Evolutionary conservation across 2,797 vertebrate genomes (phyloP), one percentile per base, ranked within the genome.

Genomic region (Diceros bicornis): DNA sequence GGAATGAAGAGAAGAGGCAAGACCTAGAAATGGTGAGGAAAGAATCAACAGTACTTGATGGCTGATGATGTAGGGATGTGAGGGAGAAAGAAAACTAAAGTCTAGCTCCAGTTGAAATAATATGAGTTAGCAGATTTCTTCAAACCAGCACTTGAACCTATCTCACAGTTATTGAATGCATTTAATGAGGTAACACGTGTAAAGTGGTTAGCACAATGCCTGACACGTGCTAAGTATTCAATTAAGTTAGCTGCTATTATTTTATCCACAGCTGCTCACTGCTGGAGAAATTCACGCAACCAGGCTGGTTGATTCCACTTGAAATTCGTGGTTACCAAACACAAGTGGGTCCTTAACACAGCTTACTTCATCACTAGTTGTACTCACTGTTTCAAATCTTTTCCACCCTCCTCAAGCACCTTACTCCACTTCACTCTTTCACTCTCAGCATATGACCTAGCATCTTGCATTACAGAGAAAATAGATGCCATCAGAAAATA

Each of bases 231-330:
- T 88, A 95, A 94, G 55, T 62, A 93, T 81, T 94, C 86, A 86
- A 21, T 95, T 97, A 95, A 91, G 77, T 96, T 91, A 95, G 95
- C 50, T 93, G 55, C 95, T 95, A 68, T 94, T 93, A 66, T 92
- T 96, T 72, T 62, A 14, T 47, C 75, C 66, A 59, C 27, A 89
- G 66, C 57, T 94, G 77, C 55, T 88, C 72, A 78, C 61, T 93
- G 91, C 57, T 89, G 37, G 89, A 88, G 81, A 94, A 72, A 79
- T 61, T 75, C 78, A 59, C 16, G 29, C 55, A 71, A 85, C 47
- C 27, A 27, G 32, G 25, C 16, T 1, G 7, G 64, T 81, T 66
- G 52, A 21, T 75, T 95, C 55, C 44, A 29, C 68, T 94, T 95
- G 85, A 61, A 92, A 85, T 94, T 91, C 77, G 44, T 86, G 57